Evolutionary conservation across 2,797 vertebrate species (phyloP).

Genomic region (Urophycis tenuis): DNA sequence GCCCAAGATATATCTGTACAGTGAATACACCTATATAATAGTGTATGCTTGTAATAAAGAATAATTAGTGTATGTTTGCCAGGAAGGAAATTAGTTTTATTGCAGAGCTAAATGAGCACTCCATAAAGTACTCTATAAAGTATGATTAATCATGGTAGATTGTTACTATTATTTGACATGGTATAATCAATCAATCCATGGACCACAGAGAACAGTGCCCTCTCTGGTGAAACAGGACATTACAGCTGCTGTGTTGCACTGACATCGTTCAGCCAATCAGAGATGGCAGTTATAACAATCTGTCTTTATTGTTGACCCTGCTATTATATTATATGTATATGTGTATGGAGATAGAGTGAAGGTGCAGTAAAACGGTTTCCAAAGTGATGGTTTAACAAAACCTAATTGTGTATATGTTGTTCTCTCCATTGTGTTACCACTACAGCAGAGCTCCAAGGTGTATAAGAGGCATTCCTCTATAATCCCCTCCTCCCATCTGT

Average conservation of each 20-base stretch:
- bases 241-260: no score
- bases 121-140: background rate
- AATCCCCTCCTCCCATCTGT: constrained; percentile 66
- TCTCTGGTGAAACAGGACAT: no score
- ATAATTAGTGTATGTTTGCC: background rate
- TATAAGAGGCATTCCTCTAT: constrained; percentile 78
- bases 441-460: constrained; percentile 70
- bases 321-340: background rate
- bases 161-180: background rate
- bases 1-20: background rate
- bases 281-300: background rate
- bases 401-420: constrained; percentile 6
- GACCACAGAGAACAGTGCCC: background rate
- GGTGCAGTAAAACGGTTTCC: background rate
- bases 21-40: background rate
- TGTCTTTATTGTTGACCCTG: background rate
- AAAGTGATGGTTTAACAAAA: background rate
- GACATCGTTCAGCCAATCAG: background rate
- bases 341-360: background rate
- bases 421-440: constrained; percentile 29
- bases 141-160: background rate
- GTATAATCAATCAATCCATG: background rate
- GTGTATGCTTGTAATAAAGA: no score
- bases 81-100: background rate
- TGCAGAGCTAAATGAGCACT: background rate